These are phyloP conservation scores for Sebastes itinus DNA, from an alignment of 2,797 vertebrate species.

Conservation along the genomic window DNA sequence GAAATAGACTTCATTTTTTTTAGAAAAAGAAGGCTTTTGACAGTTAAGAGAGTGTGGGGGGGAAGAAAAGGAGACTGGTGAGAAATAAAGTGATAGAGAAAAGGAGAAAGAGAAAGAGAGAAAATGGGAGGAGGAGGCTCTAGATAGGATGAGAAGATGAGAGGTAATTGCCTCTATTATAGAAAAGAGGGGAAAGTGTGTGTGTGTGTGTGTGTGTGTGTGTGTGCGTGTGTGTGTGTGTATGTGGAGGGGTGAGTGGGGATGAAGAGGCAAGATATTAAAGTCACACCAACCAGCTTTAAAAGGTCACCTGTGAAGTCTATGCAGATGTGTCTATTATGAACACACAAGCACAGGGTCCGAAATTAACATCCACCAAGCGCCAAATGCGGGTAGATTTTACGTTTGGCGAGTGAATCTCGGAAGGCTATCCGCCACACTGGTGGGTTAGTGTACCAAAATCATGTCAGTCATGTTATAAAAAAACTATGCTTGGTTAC, in stretches of 20 bases:
- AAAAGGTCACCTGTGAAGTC: conserved; percentile 71
- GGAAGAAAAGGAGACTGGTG: conserved; percentile 27
- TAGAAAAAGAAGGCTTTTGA: conserved; percentile 51
- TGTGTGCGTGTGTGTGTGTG: background rate
- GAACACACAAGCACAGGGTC: background rate
- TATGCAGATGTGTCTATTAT: conserved; percentile 20
- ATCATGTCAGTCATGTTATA: too few species aligned
- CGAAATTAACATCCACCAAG: background rate
- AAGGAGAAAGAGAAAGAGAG: conserved; percentile 17
- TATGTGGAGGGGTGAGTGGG: background rate
- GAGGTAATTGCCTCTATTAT: conserved; percentile 75
- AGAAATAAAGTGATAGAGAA: conserved; percentile 44
- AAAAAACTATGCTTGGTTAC: too few species aligned
- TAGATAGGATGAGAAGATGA: conserved; percentile 72
- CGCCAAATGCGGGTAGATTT: background rate
- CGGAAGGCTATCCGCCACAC: too few species aligned
- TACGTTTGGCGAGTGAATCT: background rate
- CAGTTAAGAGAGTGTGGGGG: conserved; percentile 47
- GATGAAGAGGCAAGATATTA: conserved; percentile 34
- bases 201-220: too few species aligned
- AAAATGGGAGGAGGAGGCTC: conserved; percentile 39
- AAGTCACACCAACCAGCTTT: conserved; percentile 54
- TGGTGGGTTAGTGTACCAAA: too few species aligned
- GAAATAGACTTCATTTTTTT: conserved; percentile 55
- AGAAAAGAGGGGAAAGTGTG: conserved; percentile 30